Base-by-base conservation (phyloP, 1,140 invertebrate genomes). In the Tribolium castaneum region DNA sequence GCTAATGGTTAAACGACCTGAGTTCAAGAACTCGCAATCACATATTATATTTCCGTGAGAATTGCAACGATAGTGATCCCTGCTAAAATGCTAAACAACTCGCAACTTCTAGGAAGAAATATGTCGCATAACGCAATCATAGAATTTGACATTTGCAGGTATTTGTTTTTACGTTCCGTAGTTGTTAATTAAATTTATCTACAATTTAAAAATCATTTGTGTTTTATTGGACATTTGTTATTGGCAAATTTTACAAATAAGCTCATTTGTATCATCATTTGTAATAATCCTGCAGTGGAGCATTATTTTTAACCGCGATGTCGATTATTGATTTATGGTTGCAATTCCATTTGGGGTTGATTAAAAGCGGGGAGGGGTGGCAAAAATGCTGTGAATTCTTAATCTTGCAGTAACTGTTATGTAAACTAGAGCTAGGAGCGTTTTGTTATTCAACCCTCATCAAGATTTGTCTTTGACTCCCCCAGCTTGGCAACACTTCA, bases 21-120 rank as follows among this genome's bases (percentile, higher is more conserved):
- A 66, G 34, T 66, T 66, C 59, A 66, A 35, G 59, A 66, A 66
- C 59, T 66, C 12, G 59, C 59, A 66, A 66, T 66, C 59, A 66
- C 59, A 66, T 66, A 66, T 66, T 66, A 66, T 66, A 66, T 66
- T 66, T 66, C 59, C 59, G 30, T 66, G 59, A 66, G 59, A 66
- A 66, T 66, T 66, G 59, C 59, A 34, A 30, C 59, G 25, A 39
- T 34, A 66, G 59, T 66, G 59, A 66, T 66, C 59, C 59, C 30
- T 66, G 59, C 59, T 66, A 66, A 34, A 66, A 66, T 35, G 59
- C 59, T 66, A 66, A 66, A 66, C 59, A 66, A 35, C 59, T 14
- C 34, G 12, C 1, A 25, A 35, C 3, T 59, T 66, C 59, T 35
- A n/a, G 59, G 59, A 66, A 66, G 10, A 66, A 66, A 66, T 66